These are phyloP conservation scores for Neuroscelio doddi DNA, from an alignment of 2,888 invertebrate genomes.

Conservation along the genomic window DNA sequence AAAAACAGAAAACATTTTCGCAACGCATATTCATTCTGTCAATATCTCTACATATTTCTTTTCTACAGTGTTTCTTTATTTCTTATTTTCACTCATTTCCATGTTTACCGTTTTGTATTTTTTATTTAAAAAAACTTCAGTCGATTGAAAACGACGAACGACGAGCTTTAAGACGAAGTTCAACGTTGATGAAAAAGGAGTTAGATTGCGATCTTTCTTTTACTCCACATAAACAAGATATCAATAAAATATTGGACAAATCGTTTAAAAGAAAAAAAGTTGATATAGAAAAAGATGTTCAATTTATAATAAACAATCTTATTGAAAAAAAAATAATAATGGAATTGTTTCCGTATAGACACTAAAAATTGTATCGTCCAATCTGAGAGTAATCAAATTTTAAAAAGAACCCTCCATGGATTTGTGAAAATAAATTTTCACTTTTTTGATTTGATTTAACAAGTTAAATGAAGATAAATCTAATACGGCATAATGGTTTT, in stretches of 20 bases:
- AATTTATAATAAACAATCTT: too few relatives aligned
- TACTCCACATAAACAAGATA: constrained; percentile 21
- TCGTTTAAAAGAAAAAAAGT: background rate
- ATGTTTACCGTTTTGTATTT: constrained; percentile 38
- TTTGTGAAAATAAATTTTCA: too few relatives aligned
- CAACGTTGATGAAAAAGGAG: constrained; percentile 38
- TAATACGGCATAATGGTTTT: too few relatives aligned
- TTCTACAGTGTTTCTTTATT: constrained; percentile 17
- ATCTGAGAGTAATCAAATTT: too few relatives aligned
- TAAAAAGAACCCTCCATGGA: too few relatives aligned
- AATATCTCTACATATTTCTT: constrained; percentile 23
- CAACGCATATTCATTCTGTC: constrained; percentile 17
- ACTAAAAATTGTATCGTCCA: too few relatives aligned
- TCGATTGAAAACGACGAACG: constrained; percentile 32
- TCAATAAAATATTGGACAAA: constrained; percentile 6
- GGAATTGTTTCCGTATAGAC: too few relatives aligned
- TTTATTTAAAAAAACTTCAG: constrained; percentile 17
- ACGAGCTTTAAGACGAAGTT: constrained; percentile 27
- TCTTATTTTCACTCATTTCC: constrained; percentile 32
- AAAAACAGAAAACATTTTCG: constrained; percentile 12
- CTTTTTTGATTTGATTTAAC: too few relatives aligned
- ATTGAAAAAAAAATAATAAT: too few relatives aligned
- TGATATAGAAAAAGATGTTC: background rate
- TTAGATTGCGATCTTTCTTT: constrained; percentile 32
- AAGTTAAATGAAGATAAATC: too few relatives aligned